phyloP scores from a whole-genome alignment of 2,888 invertebrate genomes.

The Tridacna crocea region DNA sequence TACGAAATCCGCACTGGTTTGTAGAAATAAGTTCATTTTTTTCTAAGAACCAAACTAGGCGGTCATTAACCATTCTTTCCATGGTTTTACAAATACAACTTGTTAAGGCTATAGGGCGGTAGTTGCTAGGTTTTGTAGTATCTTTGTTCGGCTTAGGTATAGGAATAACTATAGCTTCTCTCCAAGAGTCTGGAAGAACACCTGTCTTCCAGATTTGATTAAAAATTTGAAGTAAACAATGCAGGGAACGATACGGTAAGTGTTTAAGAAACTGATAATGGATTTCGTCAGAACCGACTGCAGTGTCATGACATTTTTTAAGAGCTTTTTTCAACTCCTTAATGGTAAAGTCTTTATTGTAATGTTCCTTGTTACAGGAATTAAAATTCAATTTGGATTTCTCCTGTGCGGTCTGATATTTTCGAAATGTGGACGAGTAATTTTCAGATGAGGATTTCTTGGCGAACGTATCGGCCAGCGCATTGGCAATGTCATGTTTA shows the following conservation, averaged over 20 bases:
- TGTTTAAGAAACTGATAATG: conserved; percentile 34
- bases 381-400: conserved; percentile 12
- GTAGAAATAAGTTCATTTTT: conserved; percentile 48
- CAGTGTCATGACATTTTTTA: conserved; percentile 15
- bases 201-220: conserved; percentile 51
- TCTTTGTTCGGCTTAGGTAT: conserved; percentile 60
- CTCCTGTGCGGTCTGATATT: neutral
- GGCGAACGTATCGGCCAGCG: neutral
- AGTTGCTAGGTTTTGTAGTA: conserved; percentile 53
- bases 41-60: conserved; percentile 66
- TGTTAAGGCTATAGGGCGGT: conserved; percentile 70
- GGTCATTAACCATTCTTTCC: conserved; percentile 67
- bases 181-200: conserved; percentile 44
- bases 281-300: conserved; percentile 36
- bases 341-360: neutral
- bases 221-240: conserved; percentile 31
- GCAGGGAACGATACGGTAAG: conserved; percentile 7
- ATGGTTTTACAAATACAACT: conserved; percentile 71
- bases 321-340: neutral
- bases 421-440: neutral
- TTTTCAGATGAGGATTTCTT: neutral
- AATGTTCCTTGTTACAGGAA: neutral
- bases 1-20: conserved; percentile 57
- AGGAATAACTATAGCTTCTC: conserved; percentile 52
- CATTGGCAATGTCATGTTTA: neutral